Conservation (phyloP, 2,797 vertebrate species). For the Psittacula echo region DNA sequence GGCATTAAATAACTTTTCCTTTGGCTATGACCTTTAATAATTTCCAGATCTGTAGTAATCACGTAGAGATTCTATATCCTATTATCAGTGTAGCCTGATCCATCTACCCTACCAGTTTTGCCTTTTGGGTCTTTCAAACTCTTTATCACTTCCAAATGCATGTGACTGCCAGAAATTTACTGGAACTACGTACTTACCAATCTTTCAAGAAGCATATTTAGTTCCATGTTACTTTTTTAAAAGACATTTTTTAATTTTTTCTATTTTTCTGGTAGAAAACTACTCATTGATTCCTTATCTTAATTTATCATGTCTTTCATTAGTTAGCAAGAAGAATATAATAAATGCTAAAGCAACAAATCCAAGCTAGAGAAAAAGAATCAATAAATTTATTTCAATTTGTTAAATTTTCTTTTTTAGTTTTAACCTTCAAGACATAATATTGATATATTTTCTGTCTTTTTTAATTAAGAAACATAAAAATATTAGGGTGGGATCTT, state of each 20-base stretch:
- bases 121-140: not conserved
- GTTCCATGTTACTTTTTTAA: not conserved
- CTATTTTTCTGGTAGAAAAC: not conserved
- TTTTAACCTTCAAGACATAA: not conserved
- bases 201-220: not conserved
- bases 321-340: not conserved
- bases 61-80: not conserved
- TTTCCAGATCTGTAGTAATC: not conserved
- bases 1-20: not conserved
- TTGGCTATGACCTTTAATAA: not conserved
- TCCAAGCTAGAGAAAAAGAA: not conserved
- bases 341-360: not conserved
- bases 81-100: not conserved
- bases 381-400: not conserved
- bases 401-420: not conserved
- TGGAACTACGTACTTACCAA: not conserved
- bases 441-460: not conserved
- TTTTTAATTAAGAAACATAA: not conserved
- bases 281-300: not conserved
- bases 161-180: not conserved
- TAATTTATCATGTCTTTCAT: not conserved
- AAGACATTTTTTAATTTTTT: not conserved
- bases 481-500: not conserved
- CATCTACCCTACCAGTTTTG: not conserved
- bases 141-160: not conserved